Conservation (phyloP, 2,888 invertebrate species). For the Nemoura dubitans region DNA sequence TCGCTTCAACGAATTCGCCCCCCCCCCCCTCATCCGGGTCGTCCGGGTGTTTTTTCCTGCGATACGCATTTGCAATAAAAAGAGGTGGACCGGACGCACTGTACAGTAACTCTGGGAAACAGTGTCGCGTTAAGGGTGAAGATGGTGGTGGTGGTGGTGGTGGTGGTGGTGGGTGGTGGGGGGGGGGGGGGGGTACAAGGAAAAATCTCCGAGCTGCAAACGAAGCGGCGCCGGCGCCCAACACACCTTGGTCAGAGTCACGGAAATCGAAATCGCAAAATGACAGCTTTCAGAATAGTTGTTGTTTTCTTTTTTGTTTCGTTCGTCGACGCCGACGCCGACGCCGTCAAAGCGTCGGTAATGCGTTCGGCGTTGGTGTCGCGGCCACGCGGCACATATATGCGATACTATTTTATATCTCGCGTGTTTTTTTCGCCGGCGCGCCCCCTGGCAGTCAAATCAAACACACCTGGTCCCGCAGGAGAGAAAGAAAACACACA, state of each 20-base stretch:
- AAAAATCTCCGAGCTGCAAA: too few species aligned
- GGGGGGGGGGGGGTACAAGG: background rate
- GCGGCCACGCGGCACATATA: background rate
- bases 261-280: background rate
- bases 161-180: too few species aligned
- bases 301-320: background rate
- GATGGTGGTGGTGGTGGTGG: too few species aligned
- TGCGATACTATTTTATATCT: slow-evolving; percentile 9
- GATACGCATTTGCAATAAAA: background rate
- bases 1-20: background rate
- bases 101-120: background rate
- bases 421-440: background rate
- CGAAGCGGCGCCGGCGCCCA: too few species aligned
- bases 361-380: background rate
- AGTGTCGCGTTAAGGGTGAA: background rate
- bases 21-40: background rate
- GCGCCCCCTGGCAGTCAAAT: background rate
- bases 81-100: background rate
- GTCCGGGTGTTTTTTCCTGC: background rate
- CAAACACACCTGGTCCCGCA: background rate
- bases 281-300: background rate
- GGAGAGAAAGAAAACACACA: background rate
- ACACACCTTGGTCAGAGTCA: too few species aligned
- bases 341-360: background rate
- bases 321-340: background rate